These are phyloP conservation scores for Zosterops borbonicus DNA, from an alignment of 2,113 vertebrate species.

Conservation along the genomic window DNA sequence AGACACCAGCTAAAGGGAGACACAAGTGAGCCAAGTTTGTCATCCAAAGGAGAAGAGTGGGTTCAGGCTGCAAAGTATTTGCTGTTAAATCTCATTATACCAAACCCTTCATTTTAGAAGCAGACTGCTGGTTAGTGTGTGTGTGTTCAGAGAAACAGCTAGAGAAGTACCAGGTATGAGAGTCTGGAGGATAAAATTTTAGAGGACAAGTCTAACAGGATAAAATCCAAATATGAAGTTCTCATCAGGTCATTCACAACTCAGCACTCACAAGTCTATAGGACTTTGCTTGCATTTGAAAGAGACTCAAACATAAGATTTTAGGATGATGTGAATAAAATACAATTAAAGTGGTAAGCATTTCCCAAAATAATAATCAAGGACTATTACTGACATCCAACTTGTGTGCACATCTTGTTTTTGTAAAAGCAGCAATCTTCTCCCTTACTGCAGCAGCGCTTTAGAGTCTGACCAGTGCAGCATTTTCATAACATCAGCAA, in stretches of 20 bases:
- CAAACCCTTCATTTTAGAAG: not conserved
- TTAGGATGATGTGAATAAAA: not conserved
- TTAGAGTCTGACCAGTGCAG: not conserved
- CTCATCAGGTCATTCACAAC: not conserved
- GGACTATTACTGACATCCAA: not conserved
- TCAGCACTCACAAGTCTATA: accelerated
- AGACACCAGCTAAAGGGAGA: conserved; percentile 71
- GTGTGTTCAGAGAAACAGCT: not conserved
- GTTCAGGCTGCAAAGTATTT: not conserved
- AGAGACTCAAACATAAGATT: not conserved
- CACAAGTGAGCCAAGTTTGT: conserved; percentile 51
- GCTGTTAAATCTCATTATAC: conserved; percentile 2
- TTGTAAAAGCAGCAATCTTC: not conserved
- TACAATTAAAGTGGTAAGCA: not conserved
- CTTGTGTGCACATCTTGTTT: not conserved
- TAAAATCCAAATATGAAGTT: not conserved
- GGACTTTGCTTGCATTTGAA: not conserved
- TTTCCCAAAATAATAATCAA: not conserved
- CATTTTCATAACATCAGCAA: not conserved
- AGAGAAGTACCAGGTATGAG: not conserved
- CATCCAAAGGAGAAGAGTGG: conserved; percentile 24
- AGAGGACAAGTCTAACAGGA: not conserved
- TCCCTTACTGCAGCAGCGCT: not conserved
- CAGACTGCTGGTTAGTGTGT: not conserved
- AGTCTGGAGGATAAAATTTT: not conserved